Conservation (phyloP, 2,113 vertebrate species). For the Scomber colias region DNA sequence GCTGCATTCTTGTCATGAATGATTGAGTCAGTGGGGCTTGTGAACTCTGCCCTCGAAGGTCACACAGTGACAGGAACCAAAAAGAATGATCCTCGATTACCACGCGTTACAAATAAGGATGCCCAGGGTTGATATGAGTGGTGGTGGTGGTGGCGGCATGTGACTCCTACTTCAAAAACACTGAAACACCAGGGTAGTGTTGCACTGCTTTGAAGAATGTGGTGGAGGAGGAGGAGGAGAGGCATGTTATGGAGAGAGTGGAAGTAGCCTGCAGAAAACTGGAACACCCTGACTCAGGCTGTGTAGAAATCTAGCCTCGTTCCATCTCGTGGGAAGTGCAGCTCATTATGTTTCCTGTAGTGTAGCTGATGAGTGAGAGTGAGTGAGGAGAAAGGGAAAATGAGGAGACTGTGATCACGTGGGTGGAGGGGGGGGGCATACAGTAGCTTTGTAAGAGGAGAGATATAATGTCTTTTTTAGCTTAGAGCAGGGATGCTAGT, state of each 20-base stretch:
- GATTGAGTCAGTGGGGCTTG: not conserved
- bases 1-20: constrained; percentile 17
- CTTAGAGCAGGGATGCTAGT: not conserved
- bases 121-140: not conserved
- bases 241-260: constrained; percentile 23
- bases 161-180: not conserved
- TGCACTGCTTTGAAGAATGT: constrained; percentile 35
- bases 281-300: constrained; percentile 65
- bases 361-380: constrained; percentile 46
- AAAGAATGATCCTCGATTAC: no score
- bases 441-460: constrained; percentile 11
- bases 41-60: constrained; percentile 27
- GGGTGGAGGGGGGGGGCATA: not conserved
- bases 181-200: not conserved
- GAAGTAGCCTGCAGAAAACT: constrained; percentile 59
- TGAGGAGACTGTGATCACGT: not conserved
- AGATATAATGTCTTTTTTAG: not conserved
- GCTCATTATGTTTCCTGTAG: constrained; percentile 39
- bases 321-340: constrained; percentile 37
- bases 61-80: not conserved
- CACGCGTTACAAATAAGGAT: not conserved
- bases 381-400: constrained; percentile 1
- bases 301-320: constrained; percentile 43
- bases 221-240: constrained; percentile 19
- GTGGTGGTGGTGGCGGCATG: no score